Conservation (phyloP, 1,140 invertebrate species). For the Drosophila bipectinata region DNA sequence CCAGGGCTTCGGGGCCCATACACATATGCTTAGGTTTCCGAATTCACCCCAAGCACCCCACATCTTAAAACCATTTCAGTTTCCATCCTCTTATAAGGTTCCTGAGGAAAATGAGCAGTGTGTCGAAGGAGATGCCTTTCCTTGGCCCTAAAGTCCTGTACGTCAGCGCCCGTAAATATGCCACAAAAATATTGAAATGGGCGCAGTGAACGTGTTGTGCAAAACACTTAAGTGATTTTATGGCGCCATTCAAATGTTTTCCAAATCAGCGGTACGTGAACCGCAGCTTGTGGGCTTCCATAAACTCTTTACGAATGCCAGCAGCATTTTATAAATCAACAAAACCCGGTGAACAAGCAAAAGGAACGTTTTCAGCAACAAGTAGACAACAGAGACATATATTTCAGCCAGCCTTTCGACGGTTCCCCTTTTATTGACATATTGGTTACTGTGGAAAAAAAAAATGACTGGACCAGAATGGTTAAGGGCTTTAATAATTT, state of each 20-base stretch:
- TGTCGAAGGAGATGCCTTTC: slow-evolving; percentile 17
- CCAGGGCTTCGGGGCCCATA: slow-evolving; percentile 21
- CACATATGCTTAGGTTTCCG: slow-evolving; percentile 28
- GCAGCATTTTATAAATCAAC: slow-evolving; percentile 14
- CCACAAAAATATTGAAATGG: slow-evolving; percentile 49
- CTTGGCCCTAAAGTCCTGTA: slow-evolving; percentile 26
- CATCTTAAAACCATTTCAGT: background rate
- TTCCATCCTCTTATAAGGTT: background rate
- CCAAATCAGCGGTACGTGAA: slow-evolving; percentile 62
- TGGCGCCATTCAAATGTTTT: slow-evolving; percentile 73
- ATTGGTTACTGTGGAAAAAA: slow-evolving; percentile 12
- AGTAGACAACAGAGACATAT: slow-evolving; percentile 49
- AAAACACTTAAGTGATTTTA: slow-evolving; percentile 78
- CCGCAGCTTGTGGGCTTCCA: slow-evolving; percentile 23
- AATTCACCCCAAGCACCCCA: background rate
- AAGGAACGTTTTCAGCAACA: slow-evolving; percentile 63
- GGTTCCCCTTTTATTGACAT: slow-evolving; percentile 37
- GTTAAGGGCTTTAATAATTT: slow-evolving; percentile 38
- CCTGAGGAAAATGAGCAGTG: slow-evolving; percentile 60
- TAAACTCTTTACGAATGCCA: slow-evolving; percentile 51
- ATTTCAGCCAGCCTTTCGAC: slow-evolving; percentile 25
- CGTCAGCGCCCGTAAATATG: slow-evolving; percentile 59
- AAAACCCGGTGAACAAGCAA: slow-evolving; percentile 25
- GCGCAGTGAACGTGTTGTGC: slow-evolving; percentile 39
- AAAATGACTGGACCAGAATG: slow-evolving; percentile 23